Conservation (phyloP, 2,888 invertebrate species). For the Autographa gamma region DNA sequence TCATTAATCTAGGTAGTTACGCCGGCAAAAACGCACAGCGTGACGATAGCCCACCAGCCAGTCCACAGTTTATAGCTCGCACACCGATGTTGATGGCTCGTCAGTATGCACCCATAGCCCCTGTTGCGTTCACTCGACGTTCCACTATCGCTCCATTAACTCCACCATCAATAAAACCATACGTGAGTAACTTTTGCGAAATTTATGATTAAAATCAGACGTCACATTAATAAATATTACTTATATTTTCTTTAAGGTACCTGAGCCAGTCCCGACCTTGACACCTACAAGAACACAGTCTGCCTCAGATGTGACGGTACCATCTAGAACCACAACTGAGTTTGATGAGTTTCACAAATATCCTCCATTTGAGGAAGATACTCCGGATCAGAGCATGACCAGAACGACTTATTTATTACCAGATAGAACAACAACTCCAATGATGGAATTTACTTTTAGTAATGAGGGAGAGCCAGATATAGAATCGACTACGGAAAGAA, state of each 20-base stretch:
- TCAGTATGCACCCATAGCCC: conserved; percentile 80
- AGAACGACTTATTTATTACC: conserved; percentile 53
- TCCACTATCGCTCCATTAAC: conserved; percentile 65
- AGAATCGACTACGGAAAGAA: conserved; percentile 22
- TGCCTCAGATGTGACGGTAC: conserved; percentile 53
- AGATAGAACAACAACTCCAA: conserved; percentile 44
- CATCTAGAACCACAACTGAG: conserved; percentile 63
- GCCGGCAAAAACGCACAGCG: conserved; percentile 62
- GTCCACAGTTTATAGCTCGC: conserved; percentile 75
- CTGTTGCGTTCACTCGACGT: conserved; percentile 75
- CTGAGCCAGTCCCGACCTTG: conserved; percentile 36
- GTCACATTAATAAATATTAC: conserved; percentile 6
- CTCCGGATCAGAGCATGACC: conserved; percentile 32
- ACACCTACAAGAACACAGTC: conserved; percentile 64
- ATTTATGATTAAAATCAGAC: not conserved
- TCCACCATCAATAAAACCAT: conserved; percentile 60
- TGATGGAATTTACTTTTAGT: conserved; percentile 29
- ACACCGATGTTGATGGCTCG: conserved; percentile 61
- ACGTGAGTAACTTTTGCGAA: conserved; percentile 63
- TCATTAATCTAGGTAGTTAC: conserved; percentile 25
- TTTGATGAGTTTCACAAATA: conserved; percentile 52
- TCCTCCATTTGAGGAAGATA: conserved; percentile 57
- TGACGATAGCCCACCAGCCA: conserved; percentile 80
- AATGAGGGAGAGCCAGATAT: conserved; percentile 45
- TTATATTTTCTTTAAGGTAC: conserved; percentile 31